Base-by-base conservation (phyloP, 2,888 invertebrate genomes). In the Epirrhoe tristata region DNA sequence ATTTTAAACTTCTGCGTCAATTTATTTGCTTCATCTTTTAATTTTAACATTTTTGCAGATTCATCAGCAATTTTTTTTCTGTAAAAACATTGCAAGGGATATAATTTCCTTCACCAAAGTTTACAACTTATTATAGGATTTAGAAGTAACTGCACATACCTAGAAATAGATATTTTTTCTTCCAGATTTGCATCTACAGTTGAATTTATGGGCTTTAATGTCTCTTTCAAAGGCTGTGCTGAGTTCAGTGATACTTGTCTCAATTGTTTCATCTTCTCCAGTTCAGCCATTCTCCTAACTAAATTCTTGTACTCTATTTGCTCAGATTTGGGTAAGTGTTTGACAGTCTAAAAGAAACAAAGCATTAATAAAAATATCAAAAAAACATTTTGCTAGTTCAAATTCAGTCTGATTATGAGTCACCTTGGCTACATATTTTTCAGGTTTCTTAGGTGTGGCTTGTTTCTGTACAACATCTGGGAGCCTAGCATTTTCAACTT, bases 11-110 rank as follows among this genome's bases (percentile, higher is more conserved):
- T 91, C 71, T 91, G 90, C 1, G 85, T 81, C 62, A 93, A 76
- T 70, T 90, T 90, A 36, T 77, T 86, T 3, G 85, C 88, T 71
- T 93, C 91, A 53, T 90, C 91, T 78, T 89, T 91, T 32, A 93
- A 74, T 67, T 86, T 86, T 48, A 93, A 80, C 78, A 94, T 88
- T 80, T 88, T 88, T 6, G 88, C 85, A 7, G 92, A 91, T 72
- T 93, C 93, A 60, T 90, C 88, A 5, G 92, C 91, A 59, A 94
- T 94, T 67, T 82, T 87, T 86, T 92, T 91, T 75, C 93, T 93
- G 81, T 17, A 83, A 84, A 52, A 31, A 53, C 14, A 31, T 43
- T 56, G 16, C 72, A 60, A 69, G 8, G 1, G 55, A 32, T 55
- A 51, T 6, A 14, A 17, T 5, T 8, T 17, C 17, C 17, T 24